Conservation (phyloP, 2,797 vertebrate genomes). For the Taenioides sp. region DNA sequence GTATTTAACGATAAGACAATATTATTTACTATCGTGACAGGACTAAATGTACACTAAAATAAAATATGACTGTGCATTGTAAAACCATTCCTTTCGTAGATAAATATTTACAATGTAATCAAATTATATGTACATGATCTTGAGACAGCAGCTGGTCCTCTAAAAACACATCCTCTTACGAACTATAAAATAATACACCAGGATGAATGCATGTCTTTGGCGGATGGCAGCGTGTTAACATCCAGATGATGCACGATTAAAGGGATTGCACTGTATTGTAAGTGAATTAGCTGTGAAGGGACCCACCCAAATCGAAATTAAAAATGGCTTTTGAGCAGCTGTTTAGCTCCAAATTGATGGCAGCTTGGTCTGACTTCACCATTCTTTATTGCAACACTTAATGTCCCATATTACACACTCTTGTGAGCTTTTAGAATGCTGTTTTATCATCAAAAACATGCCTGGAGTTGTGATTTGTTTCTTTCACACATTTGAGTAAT, state of each 20-base stretch:
- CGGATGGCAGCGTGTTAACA: conserved; percentile 6
- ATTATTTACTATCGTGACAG: too few relatives aligned
- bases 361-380: not conserved
- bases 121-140: conserved; percentile 17
- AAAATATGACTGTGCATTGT: not conserved
- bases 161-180: conserved; percentile 2
- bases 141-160: conserved; percentile 30
- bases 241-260: conserved; percentile 15
- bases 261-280: conserved; percentile 9
- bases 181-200: conserved; percentile 11
- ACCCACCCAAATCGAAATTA: conserved; percentile 7
- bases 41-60: not conserved
- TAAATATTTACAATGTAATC: conserved; percentile 16
- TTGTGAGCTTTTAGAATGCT: too few relatives aligned
- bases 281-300: conserved; percentile 4
- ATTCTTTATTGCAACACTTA: not conserved
- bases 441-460: too few relatives aligned
- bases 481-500: too few relatives aligned
- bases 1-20: too few relatives aligned
- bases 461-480: too few relatives aligned
- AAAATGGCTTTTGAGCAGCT: not conserved
- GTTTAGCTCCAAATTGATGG: not conserved
- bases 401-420: too few relatives aligned
- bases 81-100: not conserved
- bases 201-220: conserved; percentile 17